These are phyloP conservation scores for Gobio gobio DNA, from an alignment of 2,113 vertebrate species.

Conservation along the genomic window DNA sequence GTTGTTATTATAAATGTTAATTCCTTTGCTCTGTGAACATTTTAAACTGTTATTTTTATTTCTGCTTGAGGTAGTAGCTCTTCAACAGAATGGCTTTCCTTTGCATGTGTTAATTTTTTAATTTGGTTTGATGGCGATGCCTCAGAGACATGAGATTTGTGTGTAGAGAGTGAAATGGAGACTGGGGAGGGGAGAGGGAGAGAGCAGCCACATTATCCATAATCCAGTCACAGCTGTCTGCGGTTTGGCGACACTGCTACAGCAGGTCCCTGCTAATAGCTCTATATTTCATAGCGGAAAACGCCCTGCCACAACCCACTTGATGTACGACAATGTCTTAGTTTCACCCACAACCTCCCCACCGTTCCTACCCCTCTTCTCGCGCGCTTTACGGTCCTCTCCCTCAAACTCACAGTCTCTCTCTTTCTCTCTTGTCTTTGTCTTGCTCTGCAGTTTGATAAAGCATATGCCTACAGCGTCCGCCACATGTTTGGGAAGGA, in stretches of 20 bases:
- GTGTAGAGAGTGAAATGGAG: constrained; percentile 7
- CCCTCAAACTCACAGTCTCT: constrained; percentile 63
- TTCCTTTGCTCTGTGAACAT: not conserved
- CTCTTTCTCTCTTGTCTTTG: constrained; percentile 54
- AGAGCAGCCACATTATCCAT: constrained; percentile 61
- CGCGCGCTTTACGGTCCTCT: constrained; percentile 41
- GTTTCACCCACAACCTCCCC: constrained; percentile 69
- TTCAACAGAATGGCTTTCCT: not conserved
- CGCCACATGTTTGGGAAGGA: constrained; percentile 96
- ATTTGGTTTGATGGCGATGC: constrained; percentile 11
- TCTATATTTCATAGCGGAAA: constrained; percentile 71
- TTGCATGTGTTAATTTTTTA: constrained; percentile 2
- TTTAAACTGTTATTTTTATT: not conserved
- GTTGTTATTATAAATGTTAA: not conserved
- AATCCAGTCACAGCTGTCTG: constrained; percentile 67
- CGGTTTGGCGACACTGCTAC: constrained; percentile 65
- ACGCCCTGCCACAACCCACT: constrained; percentile 65
- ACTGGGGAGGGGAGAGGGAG: not conserved
- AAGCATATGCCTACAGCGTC: constrained; percentile 93
- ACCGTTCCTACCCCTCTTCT: constrained; percentile 25
- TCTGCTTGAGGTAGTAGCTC: not conserved
- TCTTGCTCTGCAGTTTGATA: constrained; percentile 88
- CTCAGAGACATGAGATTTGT: constrained; percentile 19
- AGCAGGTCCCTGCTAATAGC: constrained; percentile 70
- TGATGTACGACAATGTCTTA: constrained; percentile 68